phyloP scores from a whole-genome alignment of 2,888 invertebrate species.

The Synanthedon andrenaeformis region DNA sequence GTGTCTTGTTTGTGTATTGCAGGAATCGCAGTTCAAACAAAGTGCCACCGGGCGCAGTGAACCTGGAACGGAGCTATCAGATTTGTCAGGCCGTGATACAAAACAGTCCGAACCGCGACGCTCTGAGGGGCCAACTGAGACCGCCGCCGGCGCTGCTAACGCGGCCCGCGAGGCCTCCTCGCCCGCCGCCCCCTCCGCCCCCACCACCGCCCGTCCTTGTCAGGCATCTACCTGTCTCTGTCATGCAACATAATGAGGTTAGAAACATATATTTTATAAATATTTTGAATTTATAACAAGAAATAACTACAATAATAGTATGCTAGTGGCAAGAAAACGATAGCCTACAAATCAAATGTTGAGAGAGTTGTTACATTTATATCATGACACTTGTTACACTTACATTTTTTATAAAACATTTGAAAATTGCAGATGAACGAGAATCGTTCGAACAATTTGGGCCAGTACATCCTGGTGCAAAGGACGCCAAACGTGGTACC shows the following conservation, averaged over 20 bases:
- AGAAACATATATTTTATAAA: background rate
- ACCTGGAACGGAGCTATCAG: constrained; percentile 94
- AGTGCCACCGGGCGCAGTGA: constrained; percentile 90
- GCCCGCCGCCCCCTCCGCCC: constrained; percentile 37
- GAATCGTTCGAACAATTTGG: constrained; percentile 73
- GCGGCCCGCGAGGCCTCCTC: constrained; percentile 42
- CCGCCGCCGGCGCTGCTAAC: constrained; percentile 85
- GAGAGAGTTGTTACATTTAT: too few relatives aligned
- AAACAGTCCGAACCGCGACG: constrained; percentile 92
- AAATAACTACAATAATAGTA: too few relatives aligned
- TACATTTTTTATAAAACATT: too few relatives aligned
- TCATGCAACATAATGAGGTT: constrained; percentile 61
- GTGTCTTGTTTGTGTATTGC: constrained; percentile 2
- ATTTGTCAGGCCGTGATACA: constrained; percentile 94
- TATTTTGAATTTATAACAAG: too few relatives aligned
- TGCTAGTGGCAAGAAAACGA: too few relatives aligned
- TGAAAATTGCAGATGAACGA: constrained; percentile 66
- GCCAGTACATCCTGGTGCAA: constrained; percentile 86
- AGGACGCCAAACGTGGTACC: constrained; percentile 80
- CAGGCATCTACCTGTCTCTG: constrained; percentile 74
- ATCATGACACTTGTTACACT: too few relatives aligned
- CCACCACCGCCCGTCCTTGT: constrained; percentile 60
- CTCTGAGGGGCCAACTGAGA: constrained; percentile 84
- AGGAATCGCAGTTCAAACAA: constrained; percentile 75
- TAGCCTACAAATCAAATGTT: too few relatives aligned